Evolutionary conservation across 2,888 invertebrate genomes (phyloP).

Genomic region (Petrolisthes cinctipes): DNA sequence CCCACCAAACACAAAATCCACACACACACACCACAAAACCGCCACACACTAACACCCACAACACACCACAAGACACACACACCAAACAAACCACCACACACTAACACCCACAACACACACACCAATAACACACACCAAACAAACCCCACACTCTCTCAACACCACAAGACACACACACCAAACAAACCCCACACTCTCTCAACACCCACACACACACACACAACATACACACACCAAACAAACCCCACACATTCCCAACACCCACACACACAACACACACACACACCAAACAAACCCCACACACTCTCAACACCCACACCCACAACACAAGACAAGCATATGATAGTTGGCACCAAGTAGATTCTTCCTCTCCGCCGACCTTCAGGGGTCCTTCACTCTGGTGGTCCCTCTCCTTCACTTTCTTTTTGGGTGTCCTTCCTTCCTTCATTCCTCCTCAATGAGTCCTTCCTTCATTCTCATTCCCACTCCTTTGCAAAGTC

Average conservation of each 20-base stretch:
- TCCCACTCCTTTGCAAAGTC: not conserved
- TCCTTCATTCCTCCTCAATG: not conserved
- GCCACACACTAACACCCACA: not conserved
- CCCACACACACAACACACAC: conserved; percentile 17
- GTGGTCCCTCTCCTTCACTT: not conserved
- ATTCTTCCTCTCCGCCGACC: conserved; percentile 18
- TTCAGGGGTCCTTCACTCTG: not conserved
- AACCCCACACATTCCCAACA: conserved; percentile 21
- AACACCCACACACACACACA: not conserved
- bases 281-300: conserved; percentile 17
- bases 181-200: not conserved
- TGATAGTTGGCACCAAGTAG: conserved; percentile 23
- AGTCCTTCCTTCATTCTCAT: not conserved
- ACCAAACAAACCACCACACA: not conserved
- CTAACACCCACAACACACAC: not conserved
- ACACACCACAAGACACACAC: not conserved
- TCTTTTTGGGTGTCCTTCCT: not conserved
- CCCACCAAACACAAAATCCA: not conserved
- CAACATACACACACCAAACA: not conserved
- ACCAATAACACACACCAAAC: not conserved
- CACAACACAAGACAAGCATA: conserved; percentile 10
- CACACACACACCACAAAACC: not conserved
- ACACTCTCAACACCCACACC: conserved; percentile 28
- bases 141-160: not conserved
- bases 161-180: not conserved